phyloP scores from a whole-genome alignment of 2,888 invertebrate species.

The Cephus nigrinus region DNA sequence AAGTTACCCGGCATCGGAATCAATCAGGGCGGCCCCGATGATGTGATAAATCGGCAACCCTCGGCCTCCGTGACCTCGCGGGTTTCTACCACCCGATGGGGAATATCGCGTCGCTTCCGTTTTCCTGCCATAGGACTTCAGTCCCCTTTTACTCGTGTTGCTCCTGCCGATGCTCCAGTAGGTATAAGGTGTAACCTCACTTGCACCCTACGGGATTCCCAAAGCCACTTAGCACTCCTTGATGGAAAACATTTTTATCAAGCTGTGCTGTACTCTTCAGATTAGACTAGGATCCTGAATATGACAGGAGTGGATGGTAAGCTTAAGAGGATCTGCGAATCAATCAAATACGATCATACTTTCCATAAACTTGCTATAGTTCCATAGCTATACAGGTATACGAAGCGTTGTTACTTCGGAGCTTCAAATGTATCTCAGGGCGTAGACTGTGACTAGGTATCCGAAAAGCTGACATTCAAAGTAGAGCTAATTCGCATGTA shows the following conservation, averaged over 20 bases:
- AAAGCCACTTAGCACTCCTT: background rate
- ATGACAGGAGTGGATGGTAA: background rate
- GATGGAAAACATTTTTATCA: background rate
- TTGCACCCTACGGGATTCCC: background rate
- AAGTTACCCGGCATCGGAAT: slow-evolving; percentile 20
- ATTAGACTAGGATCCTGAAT: background rate
- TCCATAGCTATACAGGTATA: too few relatives aligned
- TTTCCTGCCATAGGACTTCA: background rate
- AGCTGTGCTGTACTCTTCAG: background rate
- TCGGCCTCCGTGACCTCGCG: slow-evolving; percentile 8
- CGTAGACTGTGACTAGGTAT: background rate
- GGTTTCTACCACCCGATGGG: background rate
- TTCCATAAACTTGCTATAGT: too few relatives aligned
- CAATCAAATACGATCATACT: too few relatives aligned
- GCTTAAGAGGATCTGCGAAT: background rate
- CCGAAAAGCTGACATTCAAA: background rate
- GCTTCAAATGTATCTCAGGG: too few relatives aligned
- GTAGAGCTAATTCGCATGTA: background rate
- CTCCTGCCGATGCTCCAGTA: background rate
- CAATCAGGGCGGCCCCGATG: slow-evolving; percentile 16
- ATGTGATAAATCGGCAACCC: slow-evolving; percentile 15
- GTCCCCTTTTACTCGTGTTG: background rate
- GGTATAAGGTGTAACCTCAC: background rate
- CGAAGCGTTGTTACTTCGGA: too few relatives aligned
- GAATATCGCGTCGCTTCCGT: background rate